Base-by-base conservation (phyloP, 2,113 vertebrate genomes). In the Daphoenositta chrysoptera region DNA sequence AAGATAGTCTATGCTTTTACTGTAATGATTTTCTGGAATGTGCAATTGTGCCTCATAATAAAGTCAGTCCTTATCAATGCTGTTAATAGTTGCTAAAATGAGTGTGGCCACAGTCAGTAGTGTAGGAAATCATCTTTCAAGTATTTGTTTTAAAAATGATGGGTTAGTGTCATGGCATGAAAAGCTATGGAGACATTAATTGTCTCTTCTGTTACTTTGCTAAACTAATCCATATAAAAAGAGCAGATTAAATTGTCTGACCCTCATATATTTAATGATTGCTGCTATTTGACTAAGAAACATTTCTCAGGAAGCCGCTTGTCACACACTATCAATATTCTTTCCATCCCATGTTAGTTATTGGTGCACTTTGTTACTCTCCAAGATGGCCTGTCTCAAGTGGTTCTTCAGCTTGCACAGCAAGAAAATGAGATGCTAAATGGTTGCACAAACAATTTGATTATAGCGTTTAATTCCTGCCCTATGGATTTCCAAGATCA, bases 201-300 rank as follows among this genome's bases (percentile, higher is more conserved):
- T 97, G 98, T 98, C 97, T 98, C 96, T 98, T 93, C 96, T 64
- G 95, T 97, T 97, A 94, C 97, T 98, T 98, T 97, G 97, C 98
- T 97, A 98, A 98, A 98, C 94, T 97, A 98, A 99, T 99, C 98
- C 97, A 98, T 98, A 98, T 97, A 98, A 99, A 98, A 99, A 98
- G 98, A 98, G 97, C 98, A 98, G 98, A 99, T 99, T 98, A 98
- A 98, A 99, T 98, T 98, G 98, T 99, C 98, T 97, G 98, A 98
- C 98, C 98, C 98, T 98, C 98, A 98, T 98, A 99, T 99, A 98
- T 98, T 99, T 99, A 98, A 99, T 98, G 98, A 99, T 99, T 98
- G 98, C 97, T 97, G 97, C 97, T 98, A 97, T 98, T 98, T 98
- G 98, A 98, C 98, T 98, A 98, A 98, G 98, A 97, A 97, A 97